Evolutionary conservation across 1,140 invertebrate genomes (phyloP), one percentile per base, ranked within the genome.

Genomic region (Telenomus remus): DNA sequence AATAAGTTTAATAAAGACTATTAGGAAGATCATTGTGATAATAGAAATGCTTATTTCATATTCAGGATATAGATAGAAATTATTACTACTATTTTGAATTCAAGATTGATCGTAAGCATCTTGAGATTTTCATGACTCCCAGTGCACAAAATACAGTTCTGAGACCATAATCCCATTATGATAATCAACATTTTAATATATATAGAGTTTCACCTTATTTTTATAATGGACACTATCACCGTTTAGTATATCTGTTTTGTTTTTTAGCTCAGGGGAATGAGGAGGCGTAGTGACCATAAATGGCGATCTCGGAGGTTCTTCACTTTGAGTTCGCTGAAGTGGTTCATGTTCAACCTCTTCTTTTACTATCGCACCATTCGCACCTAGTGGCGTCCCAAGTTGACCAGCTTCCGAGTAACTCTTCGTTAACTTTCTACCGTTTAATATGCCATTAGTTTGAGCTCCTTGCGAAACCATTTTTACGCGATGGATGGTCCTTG

Each of bases 401-500:
- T 89, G 87, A 83, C 91, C 92, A 15, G 93, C 94, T 87, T 96
- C 94, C 0, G 94, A 96, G 77, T 93, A 93, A 73, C 94, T 95
- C 86, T 96, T 96, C 11, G 92, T 93, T 48, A 96, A 86, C 86
- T 93, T 93, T 68, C 94, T 88, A 12, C 91, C 91, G 57, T 91
- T 91, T 16, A 92, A 87, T 14, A 92, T 88, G 0, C 95, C 94
- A 86, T 96, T 96, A 0, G 95, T 96, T 86, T 96, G 95, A 6
- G 95, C 95, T 14, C 94, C 95, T 83, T 96, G 95, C 2, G 95
- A 95, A 14, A 96, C 94, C 92, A 96, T 95, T 84, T 93, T 94
- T 39, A 95, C 94, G 0, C 87, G 83, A 50, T 90, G 90, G 14
- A 91, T 89, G 0, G 90, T 90, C 27, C 93, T 84, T 5, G 94